A percentile compares a stretch with the other conserved stretches of the same genome.
Conservation (phyloP, 1,140 invertebrate genomes). For the Drosophila mauritiana region DNA sequence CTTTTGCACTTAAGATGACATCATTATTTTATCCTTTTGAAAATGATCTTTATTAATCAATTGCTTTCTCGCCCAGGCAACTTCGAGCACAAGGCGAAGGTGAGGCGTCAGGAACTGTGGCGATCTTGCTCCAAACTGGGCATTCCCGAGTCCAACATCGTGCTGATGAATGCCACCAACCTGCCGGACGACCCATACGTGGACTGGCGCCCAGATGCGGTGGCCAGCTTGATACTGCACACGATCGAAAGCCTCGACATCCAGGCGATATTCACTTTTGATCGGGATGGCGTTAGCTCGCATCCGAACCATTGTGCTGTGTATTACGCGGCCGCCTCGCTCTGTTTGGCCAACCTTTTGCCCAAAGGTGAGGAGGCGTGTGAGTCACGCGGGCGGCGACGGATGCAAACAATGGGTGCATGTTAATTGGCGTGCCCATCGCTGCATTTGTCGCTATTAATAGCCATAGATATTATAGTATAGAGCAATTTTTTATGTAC, state of each 20-base stretch:
- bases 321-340: slow-evolving; percentile 91
- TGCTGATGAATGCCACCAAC: slow-evolving; percentile 88
- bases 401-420: slow-evolving; percentile 49
- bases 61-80: slow-evolving; percentile 87
- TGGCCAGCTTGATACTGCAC: slow-evolving; percentile 90
- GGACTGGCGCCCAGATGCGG: slow-evolving; percentile 90
- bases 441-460: slow-evolving; percentile 60
- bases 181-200: slow-evolving; percentile 90
- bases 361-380: slow-evolving; percentile 86
- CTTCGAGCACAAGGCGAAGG: slow-evolving; percentile 88
- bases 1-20: no score
- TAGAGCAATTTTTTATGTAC: slow-evolving; percentile 55
- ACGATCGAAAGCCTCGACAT: slow-evolving; percentile 90
- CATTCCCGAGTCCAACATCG: slow-evolving; percentile 91
- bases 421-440: slow-evolving; percentile 75
- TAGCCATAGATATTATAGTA: slow-evolving; percentile 55
- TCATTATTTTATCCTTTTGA: background rate
- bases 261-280: slow-evolving; percentile 95
- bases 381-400: slow-evolving; percentile 43
- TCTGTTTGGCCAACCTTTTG: slow-evolving; percentile 90
- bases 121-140: slow-evolving; percentile 91
- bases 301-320: slow-evolving; percentile 95
- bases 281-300: slow-evolving; percentile 94
- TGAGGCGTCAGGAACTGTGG: slow-evolving; percentile 91
- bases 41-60: background rate